Evolutionary conservation across 2,888 invertebrate genomes (phyloP), one percentile per base, ranked within the genome.

Genomic region (Xanthorhoe spadicearia): DNA sequence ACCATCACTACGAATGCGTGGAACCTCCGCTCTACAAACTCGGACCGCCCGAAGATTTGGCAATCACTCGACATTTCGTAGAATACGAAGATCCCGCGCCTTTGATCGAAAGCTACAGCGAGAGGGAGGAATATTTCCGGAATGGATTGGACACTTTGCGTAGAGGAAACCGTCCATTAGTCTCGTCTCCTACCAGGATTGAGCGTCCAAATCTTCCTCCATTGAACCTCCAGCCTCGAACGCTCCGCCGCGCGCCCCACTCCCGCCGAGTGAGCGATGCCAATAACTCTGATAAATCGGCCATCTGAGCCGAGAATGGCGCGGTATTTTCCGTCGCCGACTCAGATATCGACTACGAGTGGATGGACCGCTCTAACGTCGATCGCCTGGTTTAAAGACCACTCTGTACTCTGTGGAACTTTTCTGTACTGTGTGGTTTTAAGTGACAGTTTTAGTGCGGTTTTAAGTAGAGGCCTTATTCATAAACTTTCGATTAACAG

Each of bases 171-270:
- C 93, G 97, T 56, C 96, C 97, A 0, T 87, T 95, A 19, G 96
- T 97, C 0, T 96, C 97, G 5, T 96, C 96, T 0, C 97, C 97
- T 0, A 97, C 97, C 0, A 94, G 96, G 74, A 97, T 97, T 77
- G 97, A 97, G 80, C 95, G 97, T 77, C 97, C 97, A 0, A 97
- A 97, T 81, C 85, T 96, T 64, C 96, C 97, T 8, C 96, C 97
- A 0, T 85, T 97, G 52, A 97, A 97, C 82, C 93, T 96, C 32
- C 93, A 94, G 76, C 90, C 90, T 1, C 83, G 94, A 7, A 94
- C 94, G 0, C 85, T 94, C 0, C 92, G 94, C 63, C 82, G 93
- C 43, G 87, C 93, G 0, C 89, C 93, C 0, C 93, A 90, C 69
- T 93, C 93, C 6, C 90, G 93, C 58, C 90, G 93, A 35, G 92